phyloP scores from a whole-genome alignment of 2,888 invertebrate species.

The Aethes cnicana region DNA sequence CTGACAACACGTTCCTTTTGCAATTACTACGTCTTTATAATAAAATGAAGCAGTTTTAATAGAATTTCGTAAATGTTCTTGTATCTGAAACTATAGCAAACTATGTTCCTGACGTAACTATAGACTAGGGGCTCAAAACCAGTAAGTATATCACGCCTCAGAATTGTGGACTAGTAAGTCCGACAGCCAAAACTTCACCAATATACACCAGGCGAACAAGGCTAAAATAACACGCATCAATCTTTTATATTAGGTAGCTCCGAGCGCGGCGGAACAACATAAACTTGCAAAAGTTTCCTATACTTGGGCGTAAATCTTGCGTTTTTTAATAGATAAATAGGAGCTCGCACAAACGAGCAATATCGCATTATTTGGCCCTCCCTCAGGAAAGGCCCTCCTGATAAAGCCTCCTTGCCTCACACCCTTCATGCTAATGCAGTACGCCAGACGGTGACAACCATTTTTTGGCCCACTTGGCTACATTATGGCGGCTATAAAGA shows the following conservation, averaged over 20 bases:
- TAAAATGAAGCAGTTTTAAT: conserved; percentile 32
- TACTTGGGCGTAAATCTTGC: conserved; percentile 73
- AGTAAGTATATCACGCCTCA: background rate
- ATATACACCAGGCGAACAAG: conserved; percentile 51
- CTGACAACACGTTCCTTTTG: conserved; percentile 41
- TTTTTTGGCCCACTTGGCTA: conserved; percentile 82
- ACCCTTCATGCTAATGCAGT: conserved; percentile 81
- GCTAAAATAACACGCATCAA: conserved; percentile 71
- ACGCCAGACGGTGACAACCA: conserved; percentile 82
- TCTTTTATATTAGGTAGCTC: conserved; percentile 76
- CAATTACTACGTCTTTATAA: conserved; percentile 37
- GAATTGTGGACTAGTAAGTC: conserved; percentile 4
- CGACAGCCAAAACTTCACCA: conserved; percentile 35
- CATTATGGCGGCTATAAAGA: conserved; percentile 79
- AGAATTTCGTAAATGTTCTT: conserved; percentile 24
- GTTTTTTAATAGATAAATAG: conserved; percentile 83
- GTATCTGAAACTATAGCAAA: background rate
- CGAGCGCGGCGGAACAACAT: conserved; percentile 69
- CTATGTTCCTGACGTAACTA: background rate
- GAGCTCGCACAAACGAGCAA: conserved; percentile 82
- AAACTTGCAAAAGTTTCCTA: conserved; percentile 78
- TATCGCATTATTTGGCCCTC: conserved; percentile 82
- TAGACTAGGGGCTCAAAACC: background rate
- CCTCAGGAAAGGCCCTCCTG: conserved; percentile 81
- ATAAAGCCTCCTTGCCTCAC: conserved; percentile 80